phyloP scores from a whole-genome alignment of 2,113 vertebrate genomes.

The Recurvirostra avosetta region DNA sequence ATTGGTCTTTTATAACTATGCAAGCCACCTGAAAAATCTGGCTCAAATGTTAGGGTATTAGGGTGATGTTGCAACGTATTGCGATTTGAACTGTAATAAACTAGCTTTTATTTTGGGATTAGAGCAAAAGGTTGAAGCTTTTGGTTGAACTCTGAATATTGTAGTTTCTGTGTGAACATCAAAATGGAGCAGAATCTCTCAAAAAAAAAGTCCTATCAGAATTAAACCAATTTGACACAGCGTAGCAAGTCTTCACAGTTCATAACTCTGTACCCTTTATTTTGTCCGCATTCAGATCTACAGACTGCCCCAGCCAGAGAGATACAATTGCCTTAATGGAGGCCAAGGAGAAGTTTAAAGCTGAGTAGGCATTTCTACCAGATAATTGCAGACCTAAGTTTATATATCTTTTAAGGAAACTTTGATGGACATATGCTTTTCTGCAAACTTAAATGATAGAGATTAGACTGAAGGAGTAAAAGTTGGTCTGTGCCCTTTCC shows the following conservation, averaged over 20 bases:
- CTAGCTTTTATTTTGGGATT: neutral
- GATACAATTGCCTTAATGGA: neutral
- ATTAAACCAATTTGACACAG: neutral
- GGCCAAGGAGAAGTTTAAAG: neutral
- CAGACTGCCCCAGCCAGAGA: neutral
- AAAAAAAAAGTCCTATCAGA: neutral
- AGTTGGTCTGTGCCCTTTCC: neutral
- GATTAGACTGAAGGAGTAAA: neutral
- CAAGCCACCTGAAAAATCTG: neutral
- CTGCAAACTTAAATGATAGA: neutral
- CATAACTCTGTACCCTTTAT: fast-evolving
- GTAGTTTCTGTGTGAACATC: neutral
- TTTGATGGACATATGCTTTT: neutral
- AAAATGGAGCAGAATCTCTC: neutral
- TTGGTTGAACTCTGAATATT: neutral
- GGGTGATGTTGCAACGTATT: neutral
- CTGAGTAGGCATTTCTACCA: neutral
- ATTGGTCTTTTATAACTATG: neutral
- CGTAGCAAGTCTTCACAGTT: neutral
- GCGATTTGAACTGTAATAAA: neutral
- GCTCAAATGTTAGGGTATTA: neutral
- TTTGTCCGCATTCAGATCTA: neutral
- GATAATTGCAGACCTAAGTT: neutral
- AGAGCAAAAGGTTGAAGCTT: neutral
- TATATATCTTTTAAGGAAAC: neutral